These are phyloP conservation scores for Sebastes matsubarae DNA, from an alignment of 2,797 vertebrate genomes.

Conservation along the genomic window DNA sequence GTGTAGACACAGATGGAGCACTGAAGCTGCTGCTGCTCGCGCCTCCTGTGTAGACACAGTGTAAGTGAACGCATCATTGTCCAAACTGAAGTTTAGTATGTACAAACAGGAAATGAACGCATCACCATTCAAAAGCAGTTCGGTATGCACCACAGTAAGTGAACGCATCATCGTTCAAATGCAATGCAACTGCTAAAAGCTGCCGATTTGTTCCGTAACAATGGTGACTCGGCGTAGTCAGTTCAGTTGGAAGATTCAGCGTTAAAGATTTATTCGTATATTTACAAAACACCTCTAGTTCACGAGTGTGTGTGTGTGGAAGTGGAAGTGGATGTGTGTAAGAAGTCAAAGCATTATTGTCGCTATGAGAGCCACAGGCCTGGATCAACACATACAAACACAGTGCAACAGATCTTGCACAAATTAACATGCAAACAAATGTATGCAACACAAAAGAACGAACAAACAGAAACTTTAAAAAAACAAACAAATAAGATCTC, in stretches of 20 bases:
- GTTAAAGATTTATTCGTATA: no score
- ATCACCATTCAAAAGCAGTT: not conserved
- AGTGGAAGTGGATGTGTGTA: not conserved
- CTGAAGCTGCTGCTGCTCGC: not conserved
- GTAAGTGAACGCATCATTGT: not conserved
- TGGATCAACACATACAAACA: not conserved
- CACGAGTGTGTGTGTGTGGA: no score
- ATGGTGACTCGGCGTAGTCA: not conserved
- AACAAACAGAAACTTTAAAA: conserved; percentile 3
- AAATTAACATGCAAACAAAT: not conserved
- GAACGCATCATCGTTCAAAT: not conserved
- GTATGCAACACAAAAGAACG: not conserved
- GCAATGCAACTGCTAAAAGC: no score
- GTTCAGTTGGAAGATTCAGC: not conserved
- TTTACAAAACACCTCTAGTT: no score
- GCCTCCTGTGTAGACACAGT: not conserved
- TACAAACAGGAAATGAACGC: not conserved
- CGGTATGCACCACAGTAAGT: not conserved
- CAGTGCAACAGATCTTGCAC: not conserved
- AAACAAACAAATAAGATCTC: not conserved
- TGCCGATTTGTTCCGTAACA: not conserved
- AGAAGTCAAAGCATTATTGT: not conserved
- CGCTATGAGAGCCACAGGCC: not conserved
- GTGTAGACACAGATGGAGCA: no score
- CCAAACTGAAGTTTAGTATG: not conserved